Conservation (phyloP, 2,797 vertebrate species). For the Linurgus olivaceus region DNA sequence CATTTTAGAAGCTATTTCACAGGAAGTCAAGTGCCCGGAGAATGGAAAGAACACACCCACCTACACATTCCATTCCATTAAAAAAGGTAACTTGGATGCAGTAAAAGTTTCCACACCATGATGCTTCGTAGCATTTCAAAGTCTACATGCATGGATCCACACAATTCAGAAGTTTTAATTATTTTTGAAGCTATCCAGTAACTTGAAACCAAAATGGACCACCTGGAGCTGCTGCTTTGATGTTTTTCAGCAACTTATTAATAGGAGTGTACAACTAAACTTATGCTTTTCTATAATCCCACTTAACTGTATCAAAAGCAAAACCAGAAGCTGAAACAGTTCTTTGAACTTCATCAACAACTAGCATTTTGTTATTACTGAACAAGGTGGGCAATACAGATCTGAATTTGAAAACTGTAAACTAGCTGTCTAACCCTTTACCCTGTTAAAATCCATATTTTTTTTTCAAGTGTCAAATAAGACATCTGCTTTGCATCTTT, state of each 20-base stretch:
- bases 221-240: neutral
- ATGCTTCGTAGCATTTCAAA: neutral
- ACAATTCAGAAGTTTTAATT: neutral
- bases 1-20: neutral
- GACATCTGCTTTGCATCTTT: neutral
- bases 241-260: neutral
- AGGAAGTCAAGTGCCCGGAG: neutral
- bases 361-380: neutral
- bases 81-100: neutral
- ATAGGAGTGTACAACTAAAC: neutral
- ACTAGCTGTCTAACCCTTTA: neutral
- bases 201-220: neutral
- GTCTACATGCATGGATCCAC: neutral
- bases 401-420: neutral
- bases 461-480: neutral
- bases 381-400: neutral
- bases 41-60: neutral
- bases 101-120: neutral
- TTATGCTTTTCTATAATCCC: neutral
- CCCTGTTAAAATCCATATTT: neutral
- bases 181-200: neutral
- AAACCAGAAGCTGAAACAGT: neutral
- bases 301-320: neutral
- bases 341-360: neutral
- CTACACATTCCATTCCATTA: neutral